Conservation (phyloP, 2,888 invertebrate species). For the Coecobrya sp. region DNA sequence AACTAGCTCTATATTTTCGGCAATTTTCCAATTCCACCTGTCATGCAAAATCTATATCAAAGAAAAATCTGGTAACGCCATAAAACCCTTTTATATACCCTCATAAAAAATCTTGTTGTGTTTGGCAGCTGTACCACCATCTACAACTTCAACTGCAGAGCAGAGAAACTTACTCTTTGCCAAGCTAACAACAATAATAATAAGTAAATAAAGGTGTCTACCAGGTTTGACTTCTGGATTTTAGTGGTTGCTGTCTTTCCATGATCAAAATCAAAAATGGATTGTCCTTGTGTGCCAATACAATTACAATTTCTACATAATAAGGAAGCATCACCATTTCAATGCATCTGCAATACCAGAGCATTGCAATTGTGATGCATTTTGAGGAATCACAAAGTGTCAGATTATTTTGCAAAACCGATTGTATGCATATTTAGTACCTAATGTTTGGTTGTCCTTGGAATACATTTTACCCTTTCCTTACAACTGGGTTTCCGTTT, state of each 20-base stretch:
- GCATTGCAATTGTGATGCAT: too few relatives aligned
- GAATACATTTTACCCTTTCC: background rate
- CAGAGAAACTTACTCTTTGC: background rate
- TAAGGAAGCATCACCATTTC: too few relatives aligned
- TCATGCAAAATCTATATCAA: constrained; percentile 63
- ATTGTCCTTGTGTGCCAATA: background rate
- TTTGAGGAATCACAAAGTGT: background rate
- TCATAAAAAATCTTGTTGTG: constrained; percentile 62
- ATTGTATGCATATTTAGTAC: background rate
- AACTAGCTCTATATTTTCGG: constrained; percentile 31
- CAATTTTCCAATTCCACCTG: constrained; percentile 74
- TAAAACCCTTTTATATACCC: constrained; percentile 56
- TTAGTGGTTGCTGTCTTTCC: background rate
- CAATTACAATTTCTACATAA: too few relatives aligned
- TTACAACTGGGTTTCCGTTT: constrained; percentile 5
- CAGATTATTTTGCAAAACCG: background rate
- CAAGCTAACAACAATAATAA: background rate
- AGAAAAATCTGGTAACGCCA: constrained; percentile 67
- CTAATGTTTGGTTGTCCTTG: constrained; percentile 4
- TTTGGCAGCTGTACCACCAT: constrained; percentile 35
- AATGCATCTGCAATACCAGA: too few relatives aligned
- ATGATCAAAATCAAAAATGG: background rate
- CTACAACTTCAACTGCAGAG: background rate
- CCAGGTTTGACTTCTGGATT: background rate
- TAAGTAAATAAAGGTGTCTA: background rate